A percentile compares a stretch with the other conserved stretches of the same genome.
These are phyloP conservation scores for Podarcis lilfordi DNA, from an alignment of 2,797 vertebrate genomes.

Conservation along the genomic window DNA sequence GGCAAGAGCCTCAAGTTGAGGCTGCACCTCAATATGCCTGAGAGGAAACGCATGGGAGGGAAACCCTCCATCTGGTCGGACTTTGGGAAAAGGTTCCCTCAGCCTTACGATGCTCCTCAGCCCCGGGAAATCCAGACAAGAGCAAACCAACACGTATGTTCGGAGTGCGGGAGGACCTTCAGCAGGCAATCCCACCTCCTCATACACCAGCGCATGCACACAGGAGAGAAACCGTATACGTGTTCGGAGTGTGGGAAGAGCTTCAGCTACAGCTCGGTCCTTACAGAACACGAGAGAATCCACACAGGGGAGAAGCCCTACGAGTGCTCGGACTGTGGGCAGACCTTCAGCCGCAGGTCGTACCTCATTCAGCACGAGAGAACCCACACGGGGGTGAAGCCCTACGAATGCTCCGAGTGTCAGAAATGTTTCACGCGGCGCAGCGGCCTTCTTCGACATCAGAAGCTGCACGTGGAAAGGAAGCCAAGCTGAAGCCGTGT, in stretches of 20 bases:
- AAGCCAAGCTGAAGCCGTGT: not conserved
- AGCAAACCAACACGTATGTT: not conserved
- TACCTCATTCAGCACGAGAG: not conserved
- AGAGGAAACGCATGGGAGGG: not conserved
- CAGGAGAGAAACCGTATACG: not conserved
- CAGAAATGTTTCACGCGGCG: constrained; percentile 2
- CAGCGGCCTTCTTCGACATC: constrained; percentile 13
- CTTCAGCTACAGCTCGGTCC: not conserved
- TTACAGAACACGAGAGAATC: not conserved
- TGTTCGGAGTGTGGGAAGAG: constrained; percentile 1
- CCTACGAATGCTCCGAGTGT: not conserved
- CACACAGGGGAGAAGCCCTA: constrained; percentile 13
- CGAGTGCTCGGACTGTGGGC: not conserved
- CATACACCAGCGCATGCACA: constrained; percentile 5
- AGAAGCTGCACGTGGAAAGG: constrained; percentile 4
- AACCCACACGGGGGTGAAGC: constrained; percentile 1
- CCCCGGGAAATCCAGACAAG: not conserved
- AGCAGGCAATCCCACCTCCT: constrained; percentile 7
- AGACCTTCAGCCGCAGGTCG: not conserved
- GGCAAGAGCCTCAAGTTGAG: constrained; percentile 12
- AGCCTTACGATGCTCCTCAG: not conserved
- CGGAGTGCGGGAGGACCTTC: constrained; percentile 2
- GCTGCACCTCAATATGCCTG: not conserved
- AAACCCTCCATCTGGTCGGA: not conserved
- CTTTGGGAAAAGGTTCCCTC: constrained; percentile 11